These are phyloP conservation scores for Neodontobutis hainanensis DNA, from an alignment of 2,113 vertebrate genomes.

Conservation along the genomic window DNA sequence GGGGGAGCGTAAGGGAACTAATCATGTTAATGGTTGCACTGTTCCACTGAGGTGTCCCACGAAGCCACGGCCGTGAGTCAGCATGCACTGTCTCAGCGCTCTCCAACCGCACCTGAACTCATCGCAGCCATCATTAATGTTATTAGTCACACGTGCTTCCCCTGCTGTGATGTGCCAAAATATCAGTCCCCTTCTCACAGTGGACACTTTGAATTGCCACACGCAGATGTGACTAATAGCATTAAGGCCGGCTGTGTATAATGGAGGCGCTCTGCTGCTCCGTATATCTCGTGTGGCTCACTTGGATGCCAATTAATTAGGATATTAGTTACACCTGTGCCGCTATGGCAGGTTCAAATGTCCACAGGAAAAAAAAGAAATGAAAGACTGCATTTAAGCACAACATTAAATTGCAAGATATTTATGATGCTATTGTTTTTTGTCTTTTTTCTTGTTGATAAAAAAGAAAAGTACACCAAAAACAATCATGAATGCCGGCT, in stretches of 20 bases:
- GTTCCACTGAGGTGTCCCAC: slow-evolving; percentile 31
- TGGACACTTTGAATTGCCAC: slow-evolving; percentile 15
- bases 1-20: slow-evolving; percentile 29
- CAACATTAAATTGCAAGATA: neutral
- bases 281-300: neutral
- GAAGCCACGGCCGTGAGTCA: slow-evolving; percentile 29
- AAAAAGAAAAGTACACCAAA: neutral
- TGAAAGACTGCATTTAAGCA: neutral
- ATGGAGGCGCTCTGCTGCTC: slow-evolving; percentile 5
- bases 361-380: neutral
- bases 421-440: neutral
- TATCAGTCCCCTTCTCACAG: slow-evolving; percentile 2
- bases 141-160: slow-evolving; percentile 41
- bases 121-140: slow-evolving; percentile 19
- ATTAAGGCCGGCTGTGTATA: slow-evolving; percentile 8
- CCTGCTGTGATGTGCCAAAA: slow-evolving; percentile 11
- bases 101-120: slow-evolving; percentile 12
- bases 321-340: slow-evolving; percentile 15
- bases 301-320: slow-evolving; percentile 13
- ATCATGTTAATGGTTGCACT: slow-evolving; percentile 39
- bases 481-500: neutral
- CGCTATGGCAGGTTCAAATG: neutral
- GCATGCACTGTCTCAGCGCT: slow-evolving; percentile 17
- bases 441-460: neutral
- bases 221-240: slow-evolving; percentile 12